phyloP scores from a whole-genome alignment of 2,797 vertebrate genomes.

The Pangasius macronema region DNA sequence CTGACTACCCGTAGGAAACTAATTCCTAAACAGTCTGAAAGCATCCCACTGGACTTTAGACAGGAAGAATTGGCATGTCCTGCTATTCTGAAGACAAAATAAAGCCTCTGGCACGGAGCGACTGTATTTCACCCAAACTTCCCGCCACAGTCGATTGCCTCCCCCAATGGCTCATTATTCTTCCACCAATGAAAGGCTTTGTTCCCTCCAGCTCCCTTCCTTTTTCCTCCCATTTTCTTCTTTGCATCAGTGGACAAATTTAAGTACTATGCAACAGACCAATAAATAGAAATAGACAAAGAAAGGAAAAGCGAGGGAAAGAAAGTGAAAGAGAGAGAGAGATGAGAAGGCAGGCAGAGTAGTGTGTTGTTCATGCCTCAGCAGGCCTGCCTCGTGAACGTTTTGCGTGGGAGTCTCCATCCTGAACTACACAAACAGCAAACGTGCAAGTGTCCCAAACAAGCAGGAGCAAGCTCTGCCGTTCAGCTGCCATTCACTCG shows the following conservation, averaged over 20 bases:
- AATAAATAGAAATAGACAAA: slow-evolving; percentile 13
- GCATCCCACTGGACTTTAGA: background rate
- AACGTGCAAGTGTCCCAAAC: slow-evolving; percentile 22
- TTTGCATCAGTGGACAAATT: slow-evolving; percentile 18
- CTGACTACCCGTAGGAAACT: background rate
- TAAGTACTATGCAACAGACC: slow-evolving; percentile 6
- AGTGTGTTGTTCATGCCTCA: slow-evolving; percentile 38
- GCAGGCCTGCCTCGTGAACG: slow-evolving; percentile 44
- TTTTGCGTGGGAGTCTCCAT: slow-evolving; percentile 32
- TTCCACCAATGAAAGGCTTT: slow-evolving; percentile 27
- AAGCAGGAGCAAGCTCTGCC: slow-evolving; percentile 29
- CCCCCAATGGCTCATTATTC: slow-evolving; percentile 20
- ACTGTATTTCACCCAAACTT: slow-evolving; percentile 22
- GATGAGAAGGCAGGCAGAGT: slow-evolving; percentile 1
- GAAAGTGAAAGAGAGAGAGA: background rate
- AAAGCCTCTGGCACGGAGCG: slow-evolving; percentile 18
- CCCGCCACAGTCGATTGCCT: slow-evolving; percentile 16
- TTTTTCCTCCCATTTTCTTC: slow-evolving; percentile 5
- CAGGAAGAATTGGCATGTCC: slow-evolving; percentile 6
- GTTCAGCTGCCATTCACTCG: background rate
- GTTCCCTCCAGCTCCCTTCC: slow-evolving; percentile 27
- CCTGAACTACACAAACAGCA: slow-evolving; percentile 44
- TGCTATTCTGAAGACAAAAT: background rate
- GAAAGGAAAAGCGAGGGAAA: background rate
- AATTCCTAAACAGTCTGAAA: background rate